Percentiles rank a stretch among this genome's conserved stretches.
These are phyloP conservation scores for Spialia ferax DNA, from an alignment of 2,888 invertebrate genomes.

Conservation along the genomic window DNA sequence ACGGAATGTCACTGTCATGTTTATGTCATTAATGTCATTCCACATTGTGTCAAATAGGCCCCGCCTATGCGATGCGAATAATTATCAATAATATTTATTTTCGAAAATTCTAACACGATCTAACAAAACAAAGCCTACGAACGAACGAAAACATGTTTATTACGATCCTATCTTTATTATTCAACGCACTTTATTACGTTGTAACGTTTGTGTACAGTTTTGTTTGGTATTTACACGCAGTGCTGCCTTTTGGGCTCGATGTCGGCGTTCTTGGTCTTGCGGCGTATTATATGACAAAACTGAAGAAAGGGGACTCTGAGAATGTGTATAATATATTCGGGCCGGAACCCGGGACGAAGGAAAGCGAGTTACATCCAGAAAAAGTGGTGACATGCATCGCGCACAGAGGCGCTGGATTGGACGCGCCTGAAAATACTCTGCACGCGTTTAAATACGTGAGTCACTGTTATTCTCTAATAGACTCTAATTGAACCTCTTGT, in stretches of 20 bases:
- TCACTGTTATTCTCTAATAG: slow-evolving; percentile 42
- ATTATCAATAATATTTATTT: slow-evolving; percentile 67
- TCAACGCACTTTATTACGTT: slow-evolving; percentile 61
- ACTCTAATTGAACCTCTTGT: not conserved
- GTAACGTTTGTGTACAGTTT: slow-evolving; percentile 58
- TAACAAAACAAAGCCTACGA: slow-evolving; percentile 54
- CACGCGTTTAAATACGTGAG: slow-evolving; percentile 90
- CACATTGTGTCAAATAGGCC: slow-evolving; percentile 42
- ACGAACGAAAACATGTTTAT: slow-evolving; percentile 74
- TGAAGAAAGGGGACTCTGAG: slow-evolving; percentile 71
- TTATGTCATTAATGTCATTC: not conserved
- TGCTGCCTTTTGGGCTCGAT: slow-evolving; percentile 74
- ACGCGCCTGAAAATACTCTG: slow-evolving; percentile 94
- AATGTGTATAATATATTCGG: slow-evolving; percentile 83
- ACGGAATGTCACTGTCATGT: slow-evolving; percentile 2
- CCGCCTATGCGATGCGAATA: slow-evolving; percentile 42
- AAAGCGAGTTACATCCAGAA: slow-evolving; percentile 71
- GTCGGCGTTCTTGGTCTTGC: slow-evolving; percentile 67
- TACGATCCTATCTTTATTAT: slow-evolving; percentile 57
- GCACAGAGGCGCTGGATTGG: slow-evolving; percentile 91
- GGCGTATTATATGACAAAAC: slow-evolving; percentile 68
- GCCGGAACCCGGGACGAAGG: slow-evolving; percentile 77
- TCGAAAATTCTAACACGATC: slow-evolving; percentile 62
- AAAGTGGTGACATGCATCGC: slow-evolving; percentile 88
- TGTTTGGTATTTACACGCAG: slow-evolving; percentile 68